A percentile compares a stretch with the other conserved stretches of the same genome.
phyloP scores from a whole-genome alignment of 2,888 invertebrate genomes.

The Plebejus argus region DNA sequence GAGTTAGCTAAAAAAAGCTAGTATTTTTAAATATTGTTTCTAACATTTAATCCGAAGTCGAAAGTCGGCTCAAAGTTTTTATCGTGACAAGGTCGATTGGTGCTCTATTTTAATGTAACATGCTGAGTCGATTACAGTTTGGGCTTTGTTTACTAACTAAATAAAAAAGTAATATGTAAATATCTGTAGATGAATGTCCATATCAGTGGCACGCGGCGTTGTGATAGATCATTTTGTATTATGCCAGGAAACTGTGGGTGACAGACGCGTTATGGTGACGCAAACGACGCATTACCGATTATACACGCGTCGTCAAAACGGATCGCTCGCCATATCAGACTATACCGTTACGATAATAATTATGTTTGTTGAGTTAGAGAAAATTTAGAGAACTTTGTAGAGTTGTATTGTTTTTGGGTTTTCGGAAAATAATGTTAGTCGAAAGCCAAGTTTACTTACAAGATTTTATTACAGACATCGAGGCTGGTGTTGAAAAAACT shows the following conservation, averaged over 20 bases:
- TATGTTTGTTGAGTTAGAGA: conserved; percentile 14
- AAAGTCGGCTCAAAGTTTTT: background rate
- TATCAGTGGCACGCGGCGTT: background rate
- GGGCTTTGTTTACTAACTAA: background rate
- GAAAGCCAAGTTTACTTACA: background rate
- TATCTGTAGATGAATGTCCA: background rate
- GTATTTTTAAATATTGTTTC: background rate
- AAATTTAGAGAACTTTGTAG: background rate
- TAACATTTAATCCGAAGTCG: background rate
- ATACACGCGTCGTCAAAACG: conserved; percentile 17
- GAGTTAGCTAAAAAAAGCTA: background rate
- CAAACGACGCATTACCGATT: conserved; percentile 32
- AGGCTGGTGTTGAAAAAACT: background rate
- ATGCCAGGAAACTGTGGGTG: conserved; percentile 20
- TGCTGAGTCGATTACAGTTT: background rate
- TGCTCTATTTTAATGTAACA: background rate
- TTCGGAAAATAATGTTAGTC: background rate
- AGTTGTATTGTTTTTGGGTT: background rate
- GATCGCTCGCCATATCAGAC: conserved; percentile 24
- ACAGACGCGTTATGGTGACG: conserved; percentile 18
- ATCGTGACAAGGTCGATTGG: background rate
- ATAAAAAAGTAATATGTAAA: no score
- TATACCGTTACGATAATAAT: conserved; percentile 19
- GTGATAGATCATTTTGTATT: conserved; percentile 10
- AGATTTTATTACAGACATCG: background rate